phyloP scores from a whole-genome alignment of 2,888 invertebrate genomes.

The Polia nebulosa region DNA sequence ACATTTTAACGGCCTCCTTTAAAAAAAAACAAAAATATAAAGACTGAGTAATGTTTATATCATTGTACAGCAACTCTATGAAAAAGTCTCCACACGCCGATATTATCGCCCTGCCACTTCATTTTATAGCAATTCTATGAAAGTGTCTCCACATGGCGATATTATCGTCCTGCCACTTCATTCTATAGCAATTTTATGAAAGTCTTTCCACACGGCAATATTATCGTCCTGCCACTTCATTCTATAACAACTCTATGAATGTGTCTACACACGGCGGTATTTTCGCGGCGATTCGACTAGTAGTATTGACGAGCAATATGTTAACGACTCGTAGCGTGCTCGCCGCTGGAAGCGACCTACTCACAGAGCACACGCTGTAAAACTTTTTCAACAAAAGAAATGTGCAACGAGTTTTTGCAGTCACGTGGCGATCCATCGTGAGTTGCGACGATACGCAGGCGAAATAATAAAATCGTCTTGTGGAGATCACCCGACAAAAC shows the following conservation, averaged over 20 bases:
- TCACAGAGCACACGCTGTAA: too few species aligned
- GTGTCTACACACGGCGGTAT: too few species aligned
- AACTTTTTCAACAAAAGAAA: too few species aligned
- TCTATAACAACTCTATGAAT: background rate
- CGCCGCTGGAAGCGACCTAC: too few species aligned
- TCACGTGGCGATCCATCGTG: too few species aligned
- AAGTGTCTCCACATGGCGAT: too few species aligned
- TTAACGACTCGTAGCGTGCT: background rate
- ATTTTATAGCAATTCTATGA: background rate
- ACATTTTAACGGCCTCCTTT: background rate
- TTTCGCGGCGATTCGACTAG: background rate
- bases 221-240: background rate
- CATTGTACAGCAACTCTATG: background rate
- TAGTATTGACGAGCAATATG: background rate
- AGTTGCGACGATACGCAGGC: too few species aligned
- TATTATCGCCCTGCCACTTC: background rate
- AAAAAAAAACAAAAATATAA: background rate
- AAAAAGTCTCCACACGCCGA: too few species aligned
- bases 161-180: background rate
- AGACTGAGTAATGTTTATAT: background rate
- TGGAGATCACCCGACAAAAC: too few species aligned
- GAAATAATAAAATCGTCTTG: too few species aligned
- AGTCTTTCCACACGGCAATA: too few species aligned
- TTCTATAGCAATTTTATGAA: background rate
- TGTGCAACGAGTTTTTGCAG: too few species aligned